phyloP scores from a whole-genome alignment of 2,888 invertebrate species.

The Dasypolia templi region DNA sequence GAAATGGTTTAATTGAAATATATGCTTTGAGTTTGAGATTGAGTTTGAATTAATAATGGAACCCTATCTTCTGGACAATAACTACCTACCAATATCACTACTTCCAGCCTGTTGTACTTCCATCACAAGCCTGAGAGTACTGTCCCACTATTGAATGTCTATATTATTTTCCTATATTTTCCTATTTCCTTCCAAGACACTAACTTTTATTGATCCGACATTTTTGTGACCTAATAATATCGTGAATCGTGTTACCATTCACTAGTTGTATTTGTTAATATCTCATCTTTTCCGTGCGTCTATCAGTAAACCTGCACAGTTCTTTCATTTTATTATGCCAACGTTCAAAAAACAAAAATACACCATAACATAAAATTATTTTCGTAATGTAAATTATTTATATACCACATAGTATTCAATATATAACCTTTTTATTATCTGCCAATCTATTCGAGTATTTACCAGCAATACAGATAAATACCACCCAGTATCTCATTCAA shows the following conservation, averaged over 20 bases:
- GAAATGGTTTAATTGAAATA: too few species aligned
- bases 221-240: conserved; percentile 8
- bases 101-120: too few species aligned
- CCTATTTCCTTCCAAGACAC: background rate
- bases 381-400: conserved; percentile 8
- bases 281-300: background rate
- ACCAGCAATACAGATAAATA: conserved; percentile 51
- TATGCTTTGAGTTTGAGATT: too few species aligned
- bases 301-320: background rate
- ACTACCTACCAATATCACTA: background rate
- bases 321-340: background rate
- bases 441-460: conserved; percentile 38
- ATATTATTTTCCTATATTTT: background rate
- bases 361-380: background rate
- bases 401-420: background rate
- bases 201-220: background rate
- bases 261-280: background rate
- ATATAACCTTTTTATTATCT: conserved; percentile 41
- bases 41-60: too few species aligned
- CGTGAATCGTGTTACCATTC: background rate
- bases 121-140: background rate
- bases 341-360: background rate
- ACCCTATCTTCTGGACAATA: too few species aligned
- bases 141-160: background rate
- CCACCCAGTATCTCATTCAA: conserved; percentile 45